phyloP scores from a whole-genome alignment of 2,888 invertebrate genomes.

The Hypomecis punctinalis region DNA sequence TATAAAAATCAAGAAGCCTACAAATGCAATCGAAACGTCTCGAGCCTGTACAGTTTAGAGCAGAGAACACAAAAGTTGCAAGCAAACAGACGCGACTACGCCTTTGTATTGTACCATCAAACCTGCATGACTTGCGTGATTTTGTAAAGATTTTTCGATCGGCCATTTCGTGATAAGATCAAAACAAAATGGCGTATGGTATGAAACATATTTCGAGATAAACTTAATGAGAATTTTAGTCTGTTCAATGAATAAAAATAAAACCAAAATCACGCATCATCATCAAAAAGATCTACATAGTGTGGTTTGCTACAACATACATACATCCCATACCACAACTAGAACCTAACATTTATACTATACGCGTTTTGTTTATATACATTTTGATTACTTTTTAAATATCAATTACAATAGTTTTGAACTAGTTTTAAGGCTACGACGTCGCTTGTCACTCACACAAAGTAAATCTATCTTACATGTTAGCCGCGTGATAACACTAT shows the following conservation, averaged over 20 bases:
- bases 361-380: conserved; percentile 72
- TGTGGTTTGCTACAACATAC: conserved; percentile 60
- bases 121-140: conserved; percentile 50
- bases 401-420: conserved; percentile 80
- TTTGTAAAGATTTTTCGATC: conserved; percentile 13
- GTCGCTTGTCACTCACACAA: conserved; percentile 76
- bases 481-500: conserved; percentile 63
- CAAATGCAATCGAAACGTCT: neutral
- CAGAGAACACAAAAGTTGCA: conserved; percentile 31
- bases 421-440: conserved; percentile 84
- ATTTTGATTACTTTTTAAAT: conserved; percentile 61
- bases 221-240: neutral
- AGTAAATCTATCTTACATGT: conserved; percentile 66
- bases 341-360: conserved; percentile 75
- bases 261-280: conserved; percentile 46
- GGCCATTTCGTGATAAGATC: conserved; percentile 37
- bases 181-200: conserved; percentile 30
- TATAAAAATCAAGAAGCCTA: neutral
- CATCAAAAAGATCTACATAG: conserved; percentile 55
- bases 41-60: neutral
- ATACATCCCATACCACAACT: conserved; percentile 68
- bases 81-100: conserved; percentile 46
- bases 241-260: neutral
- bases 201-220: neutral
- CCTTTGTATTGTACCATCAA: conserved; percentile 70